Conservation (phyloP, 2,888 invertebrate genomes). For the Bruchidius siliquastri region DNA sequence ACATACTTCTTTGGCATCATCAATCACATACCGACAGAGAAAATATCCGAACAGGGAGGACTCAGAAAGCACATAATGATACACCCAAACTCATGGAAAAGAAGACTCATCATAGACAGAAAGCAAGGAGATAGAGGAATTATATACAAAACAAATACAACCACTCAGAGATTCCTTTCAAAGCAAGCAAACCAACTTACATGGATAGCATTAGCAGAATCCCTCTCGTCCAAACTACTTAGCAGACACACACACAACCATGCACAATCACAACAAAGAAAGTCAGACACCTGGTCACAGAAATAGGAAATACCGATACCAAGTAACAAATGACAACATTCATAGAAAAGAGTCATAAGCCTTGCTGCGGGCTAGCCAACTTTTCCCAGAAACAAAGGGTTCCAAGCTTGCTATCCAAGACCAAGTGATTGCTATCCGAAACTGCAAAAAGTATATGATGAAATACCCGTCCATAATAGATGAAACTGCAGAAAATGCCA, state of each 20-base stretch:
- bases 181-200: not conserved
- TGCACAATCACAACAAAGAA: no score
- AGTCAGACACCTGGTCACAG: no score
- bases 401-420: not conserved
- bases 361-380: no score
- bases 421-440: not conserved
- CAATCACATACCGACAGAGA: not conserved
- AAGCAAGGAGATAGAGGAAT: not conserved
- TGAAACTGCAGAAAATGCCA: not conserved
- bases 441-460: not conserved
- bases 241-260: no score
- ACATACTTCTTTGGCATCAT: constrained; percentile 6
- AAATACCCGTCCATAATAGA: not conserved
- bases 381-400: no score
- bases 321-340: no score
- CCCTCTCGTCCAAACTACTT: no score
- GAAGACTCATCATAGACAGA: not conserved
- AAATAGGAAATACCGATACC: no score
- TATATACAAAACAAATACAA: not conserved
- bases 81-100: not conserved
- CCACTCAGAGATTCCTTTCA: not conserved
- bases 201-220: no score
- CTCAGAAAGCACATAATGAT: not conserved
- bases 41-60: not conserved
- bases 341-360: no score